Conservation (phyloP, 2,113 vertebrate genomes). For the Brachyistius frenatus region DNA sequence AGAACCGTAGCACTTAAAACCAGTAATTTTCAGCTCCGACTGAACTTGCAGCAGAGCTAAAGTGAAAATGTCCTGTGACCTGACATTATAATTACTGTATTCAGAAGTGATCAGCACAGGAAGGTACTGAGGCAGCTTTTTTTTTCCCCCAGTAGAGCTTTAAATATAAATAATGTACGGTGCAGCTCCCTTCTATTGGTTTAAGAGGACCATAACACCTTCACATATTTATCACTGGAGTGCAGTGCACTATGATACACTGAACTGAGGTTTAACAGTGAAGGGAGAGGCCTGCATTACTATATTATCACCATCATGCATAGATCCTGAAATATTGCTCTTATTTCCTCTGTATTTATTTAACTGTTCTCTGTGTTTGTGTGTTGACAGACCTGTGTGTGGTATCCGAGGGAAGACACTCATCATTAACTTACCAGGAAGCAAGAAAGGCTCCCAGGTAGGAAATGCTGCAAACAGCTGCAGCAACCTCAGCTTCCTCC, state of each 20-base stretch:
- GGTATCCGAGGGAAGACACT: constrained; percentile 99
- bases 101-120: not conserved
- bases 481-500: not conserved
- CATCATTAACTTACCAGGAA: constrained; percentile 99
- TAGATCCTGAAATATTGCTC: not conserved
- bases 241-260: not conserved
- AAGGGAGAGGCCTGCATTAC: too few relatives aligned
- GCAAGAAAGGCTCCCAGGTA: constrained; percentile 99
- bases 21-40: too few relatives aligned
- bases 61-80: constrained; percentile 8
- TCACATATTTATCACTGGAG: not conserved
- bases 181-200: not conserved
- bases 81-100: constrained; percentile 10
- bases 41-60: not conserved
- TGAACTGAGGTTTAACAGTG: not conserved
- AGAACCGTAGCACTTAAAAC: not conserved
- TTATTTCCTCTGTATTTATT: not conserved
- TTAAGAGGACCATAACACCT: constrained; percentile 5
- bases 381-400: constrained; percentile 92
- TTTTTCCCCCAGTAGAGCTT: not conserved
- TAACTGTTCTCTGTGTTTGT: constrained; percentile 10
- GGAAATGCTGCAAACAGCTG: constrained; percentile 53
- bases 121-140: not conserved
- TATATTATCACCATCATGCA: not conserved
- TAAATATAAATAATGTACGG: constrained; percentile 1